A percentile compares a stretch with the other conserved stretches of the same genome.
phyloP scores from a whole-genome alignment of 2,888 invertebrate species.

The Xanthia icteritia region DNA sequence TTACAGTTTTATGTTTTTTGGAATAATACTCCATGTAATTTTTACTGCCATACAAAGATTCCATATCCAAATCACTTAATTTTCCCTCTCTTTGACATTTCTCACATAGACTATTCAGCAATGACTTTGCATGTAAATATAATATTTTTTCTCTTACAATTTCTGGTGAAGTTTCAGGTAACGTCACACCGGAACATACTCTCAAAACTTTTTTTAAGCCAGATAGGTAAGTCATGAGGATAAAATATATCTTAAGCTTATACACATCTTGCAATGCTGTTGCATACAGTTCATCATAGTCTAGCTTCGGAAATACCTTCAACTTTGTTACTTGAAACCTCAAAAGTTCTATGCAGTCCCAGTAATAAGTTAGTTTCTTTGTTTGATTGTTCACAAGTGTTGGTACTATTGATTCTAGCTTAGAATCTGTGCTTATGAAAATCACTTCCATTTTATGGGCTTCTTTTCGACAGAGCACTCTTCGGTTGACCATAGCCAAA shows the following conservation, averaged over 20 bases:
- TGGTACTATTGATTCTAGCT: slow-evolving; percentile 67
- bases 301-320: slow-evolving; percentile 74
- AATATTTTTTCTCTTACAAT: slow-evolving; percentile 79
- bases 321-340: slow-evolving; percentile 78
- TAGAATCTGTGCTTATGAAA: slow-evolving; percentile 69
- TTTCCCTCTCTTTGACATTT: slow-evolving; percentile 61
- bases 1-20: slow-evolving; percentile 72
- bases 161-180: slow-evolving; percentile 78
- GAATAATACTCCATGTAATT: slow-evolving; percentile 79
- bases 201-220: slow-evolving; percentile 72
- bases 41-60: slow-evolving; percentile 73
- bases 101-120: slow-evolving; percentile 68
- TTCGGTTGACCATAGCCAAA: slow-evolving; percentile 74
- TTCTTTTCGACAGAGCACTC: slow-evolving; percentile 76
- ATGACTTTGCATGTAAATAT: slow-evolving; percentile 72
- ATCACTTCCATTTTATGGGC: slow-evolving; percentile 74
- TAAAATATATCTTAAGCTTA: slow-evolving; percentile 80
- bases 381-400: slow-evolving; percentile 76
- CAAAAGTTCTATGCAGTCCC: slow-evolving; percentile 82
- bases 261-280: slow-evolving; percentile 75
- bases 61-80: slow-evolving; percentile 70
- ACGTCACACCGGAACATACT: slow-evolving; percentile 52
- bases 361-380: slow-evolving; percentile 75
- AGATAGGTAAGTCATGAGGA: slow-evolving; percentile 73
- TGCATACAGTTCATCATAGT: slow-evolving; percentile 72